These are phyloP conservation scores for Subacronicta megacephala DNA, from an alignment of 2,888 invertebrate genomes.

Conservation along the genomic window DNA sequence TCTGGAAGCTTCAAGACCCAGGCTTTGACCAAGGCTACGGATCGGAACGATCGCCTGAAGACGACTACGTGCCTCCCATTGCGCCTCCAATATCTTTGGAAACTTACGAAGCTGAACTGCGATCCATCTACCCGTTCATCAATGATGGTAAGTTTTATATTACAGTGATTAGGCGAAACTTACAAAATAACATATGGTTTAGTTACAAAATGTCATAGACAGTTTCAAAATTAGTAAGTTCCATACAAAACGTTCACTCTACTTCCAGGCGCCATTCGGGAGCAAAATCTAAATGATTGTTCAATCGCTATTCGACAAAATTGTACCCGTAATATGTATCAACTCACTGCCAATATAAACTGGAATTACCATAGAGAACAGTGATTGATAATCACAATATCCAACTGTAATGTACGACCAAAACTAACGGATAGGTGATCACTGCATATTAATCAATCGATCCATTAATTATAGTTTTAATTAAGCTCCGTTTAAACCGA, in stretches of 20 bases:
- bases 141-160: constrained; percentile 90
- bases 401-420: constrained; percentile 18
- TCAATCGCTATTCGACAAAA: background rate
- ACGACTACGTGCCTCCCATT: constrained; percentile 92
- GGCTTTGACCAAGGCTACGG: constrained; percentile 94
- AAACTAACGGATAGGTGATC: constrained; percentile 32
- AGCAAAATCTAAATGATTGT: background rate
- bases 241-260: too few relatives aligned
- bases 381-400: constrained; percentile 2
- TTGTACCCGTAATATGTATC: too few relatives aligned
- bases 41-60: constrained; percentile 93
- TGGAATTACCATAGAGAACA: background rate
- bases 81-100: constrained; percentile 88
- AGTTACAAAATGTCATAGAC: too few relatives aligned
- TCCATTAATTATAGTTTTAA: constrained; percentile 21
- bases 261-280: background rate
- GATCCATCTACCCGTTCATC: constrained; percentile 91
- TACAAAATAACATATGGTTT: too few relatives aligned
- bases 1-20: constrained; percentile 88
- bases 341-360: background rate
- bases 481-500: constrained; percentile 23
- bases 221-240: too few relatives aligned
- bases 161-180: too few relatives aligned
- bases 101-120: constrained; percentile 90
- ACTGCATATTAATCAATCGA: constrained; percentile 27